These are phyloP conservation scores for Heliangelus exortis DNA, from an alignment of 2,797 vertebrate genomes.

Conservation along the genomic window DNA sequence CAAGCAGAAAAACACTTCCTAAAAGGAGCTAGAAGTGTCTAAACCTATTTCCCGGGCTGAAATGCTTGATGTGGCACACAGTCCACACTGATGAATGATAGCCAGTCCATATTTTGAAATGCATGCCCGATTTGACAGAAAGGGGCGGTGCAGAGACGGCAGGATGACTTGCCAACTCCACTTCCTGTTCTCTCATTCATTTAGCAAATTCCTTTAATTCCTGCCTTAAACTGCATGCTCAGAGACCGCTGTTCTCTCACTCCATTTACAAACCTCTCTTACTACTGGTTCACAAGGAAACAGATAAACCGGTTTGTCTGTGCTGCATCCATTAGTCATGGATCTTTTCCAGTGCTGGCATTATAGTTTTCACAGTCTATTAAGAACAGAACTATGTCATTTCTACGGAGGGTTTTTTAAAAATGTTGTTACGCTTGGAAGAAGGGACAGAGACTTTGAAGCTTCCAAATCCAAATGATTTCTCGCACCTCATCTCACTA, in stretches of 20 bases:
- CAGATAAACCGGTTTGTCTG: conserved; percentile 32
- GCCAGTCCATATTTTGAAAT: conserved; percentile 7
- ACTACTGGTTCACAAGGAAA: background rate
- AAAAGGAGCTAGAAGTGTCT: background rate
- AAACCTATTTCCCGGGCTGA: background rate
- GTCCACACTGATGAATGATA: background rate
- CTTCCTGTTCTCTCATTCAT: conserved; percentile 75
- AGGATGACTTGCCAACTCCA: conserved; percentile 65
- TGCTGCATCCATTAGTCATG: conserved; percentile 1
- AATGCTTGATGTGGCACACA: background rate
- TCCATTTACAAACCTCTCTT: background rate
- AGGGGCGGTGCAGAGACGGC: conserved; percentile 16
- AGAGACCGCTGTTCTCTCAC: background rate
- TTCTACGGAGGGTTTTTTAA: background rate
- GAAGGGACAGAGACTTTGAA: background rate
- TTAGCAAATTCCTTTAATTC: conserved; percentile 75
- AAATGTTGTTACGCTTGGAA: background rate
- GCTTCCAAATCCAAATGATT: background rate
- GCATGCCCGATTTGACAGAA: conserved; percentile 43
- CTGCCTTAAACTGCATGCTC: conserved; percentile 44
- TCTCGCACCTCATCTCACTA: background rate
- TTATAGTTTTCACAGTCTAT: background rate
- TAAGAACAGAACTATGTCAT: background rate
- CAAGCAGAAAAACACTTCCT: background rate
- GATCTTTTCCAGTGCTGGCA: background rate